Evolutionary conservation across 2,797 vertebrate species (phyloP), one percentile per base, ranked within the genome.

Genomic region (Leptatherina wallacei): DNA sequence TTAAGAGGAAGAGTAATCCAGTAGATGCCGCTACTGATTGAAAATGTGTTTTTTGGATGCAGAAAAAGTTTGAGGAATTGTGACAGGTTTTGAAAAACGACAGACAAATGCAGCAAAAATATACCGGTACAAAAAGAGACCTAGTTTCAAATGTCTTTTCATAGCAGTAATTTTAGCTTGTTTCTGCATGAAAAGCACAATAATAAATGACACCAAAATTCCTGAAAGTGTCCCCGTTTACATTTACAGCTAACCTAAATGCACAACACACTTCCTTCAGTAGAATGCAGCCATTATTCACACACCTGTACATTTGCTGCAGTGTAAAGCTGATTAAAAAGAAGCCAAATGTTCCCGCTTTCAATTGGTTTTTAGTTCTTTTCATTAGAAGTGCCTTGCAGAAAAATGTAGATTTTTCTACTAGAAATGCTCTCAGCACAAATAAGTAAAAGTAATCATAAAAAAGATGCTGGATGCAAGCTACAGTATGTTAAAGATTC

Each of bases 1-100:
- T 73, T 72, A 18, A 64, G 67, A 22, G 20, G 33, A 62, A 72
- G 72, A 59, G 65, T 71, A 73, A 78, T 81, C 16, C 30, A 33
- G 27, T 61, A 12, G 32, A 69, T 76, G 65, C 60, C 54, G 44
- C 20, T 44, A 61, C 18, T 61, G 58, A 20, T 16, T 52, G 0
- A n/a, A 18, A 44, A 30, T 62, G 14, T 65, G 57, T 44, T 24
- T 24, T 3, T 49, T 18, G 14, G 51, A 66, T 60, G 38, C 24
- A 68, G 40, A 75, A 80, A 35, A 38, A 13, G 60, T 44, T 44
- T 20, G 8, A 61, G 38, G 3, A 51, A 13, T 52, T 24, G 49
- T 54, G 24, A 27, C 11, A 13, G 6, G 24, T 27, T 54, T 27
- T 12, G n/a, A 27, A 54, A 27, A 27, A 14, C 22, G 2, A 11